A percentile compares a stretch with the other conserved stretches of the same genome.
phyloP scores from a whole-genome alignment of 2,888 invertebrate species.

The Encarsia formosa region DNA sequence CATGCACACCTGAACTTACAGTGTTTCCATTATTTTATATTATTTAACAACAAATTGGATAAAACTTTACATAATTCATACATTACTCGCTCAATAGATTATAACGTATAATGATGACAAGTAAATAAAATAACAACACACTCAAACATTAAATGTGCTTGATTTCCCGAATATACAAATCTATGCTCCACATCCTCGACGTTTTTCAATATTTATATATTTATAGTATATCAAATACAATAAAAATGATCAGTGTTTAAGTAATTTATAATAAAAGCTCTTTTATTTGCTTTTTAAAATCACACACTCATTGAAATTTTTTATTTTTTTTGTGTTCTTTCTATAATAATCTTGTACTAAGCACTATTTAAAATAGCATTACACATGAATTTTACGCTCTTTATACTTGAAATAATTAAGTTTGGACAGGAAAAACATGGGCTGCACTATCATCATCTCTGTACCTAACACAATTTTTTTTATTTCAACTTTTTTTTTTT shows the following conservation, averaged over 20 bases:
- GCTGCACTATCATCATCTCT: constrained; percentile 24
- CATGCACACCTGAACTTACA: constrained; percentile 31
- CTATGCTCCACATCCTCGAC: constrained; percentile 33
- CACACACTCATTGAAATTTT: constrained; percentile 25
- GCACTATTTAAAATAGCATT: constrained; percentile 50
- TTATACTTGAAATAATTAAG: constrained; percentile 41
- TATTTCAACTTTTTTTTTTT: constrained; percentile 15
- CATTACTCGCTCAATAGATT: constrained; percentile 12
- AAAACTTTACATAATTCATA: constrained; percentile 36
- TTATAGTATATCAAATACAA: constrained; percentile 37
- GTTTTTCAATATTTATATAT: constrained; percentile 26
- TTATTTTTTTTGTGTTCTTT: constrained; percentile 1
- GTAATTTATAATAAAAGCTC: constrained; percentile 11
- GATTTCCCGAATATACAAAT: constrained; percentile 47
- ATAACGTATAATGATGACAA: constrained; percentile 29
- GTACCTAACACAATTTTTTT: constrained; percentile 35
- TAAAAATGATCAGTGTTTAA: constrained; percentile 31
- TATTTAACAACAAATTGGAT: constrained; percentile 34
- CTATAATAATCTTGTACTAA: constrained; percentile 40
- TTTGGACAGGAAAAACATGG: constrained; percentile 46
- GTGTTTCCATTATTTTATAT: constrained; percentile 27
- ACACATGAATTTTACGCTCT: constrained; percentile 27
- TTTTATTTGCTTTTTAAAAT: constrained; percentile 13
- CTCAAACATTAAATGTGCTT: constrained; percentile 42
- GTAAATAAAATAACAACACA: constrained; percentile 39